Percentiles rank a stretch among this genome's conserved stretches.
Evolutionary conservation across 2,113 vertebrate species (phyloP).

Genomic region (Puma concolor): DNA sequence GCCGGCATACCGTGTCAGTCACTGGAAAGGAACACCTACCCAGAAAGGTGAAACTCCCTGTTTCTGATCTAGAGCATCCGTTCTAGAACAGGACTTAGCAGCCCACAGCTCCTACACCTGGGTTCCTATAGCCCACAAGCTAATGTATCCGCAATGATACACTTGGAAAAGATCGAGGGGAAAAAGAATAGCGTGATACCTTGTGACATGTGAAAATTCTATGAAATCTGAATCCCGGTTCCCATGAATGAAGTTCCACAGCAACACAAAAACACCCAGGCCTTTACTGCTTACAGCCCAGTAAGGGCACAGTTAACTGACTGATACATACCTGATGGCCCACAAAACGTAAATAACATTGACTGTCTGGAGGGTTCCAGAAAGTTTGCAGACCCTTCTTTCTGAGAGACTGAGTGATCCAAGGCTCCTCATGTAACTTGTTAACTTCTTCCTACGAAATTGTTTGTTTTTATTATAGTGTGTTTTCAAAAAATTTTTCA

Average conservation of each 20-base stretch:
- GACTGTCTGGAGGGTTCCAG: not conserved
- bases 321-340: not conserved
- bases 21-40: not conserved
- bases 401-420: not conserved
- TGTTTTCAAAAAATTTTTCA: not conserved
- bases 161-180: not conserved
- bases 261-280: not conserved
- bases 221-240: not conserved
- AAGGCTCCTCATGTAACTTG: not conserved
- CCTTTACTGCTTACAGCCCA: rapidly evolving
- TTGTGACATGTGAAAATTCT: not conserved
- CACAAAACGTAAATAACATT: rapidly evolving
- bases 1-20: not conserved
- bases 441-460: not conserved
- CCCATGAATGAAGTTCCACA: not conserved
- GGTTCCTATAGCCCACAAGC: not conserved
- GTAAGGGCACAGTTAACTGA: rapidly evolving
- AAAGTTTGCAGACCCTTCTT: not conserved
- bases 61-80: too few species aligned
- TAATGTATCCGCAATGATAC: not conserved
- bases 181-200: not conserved
- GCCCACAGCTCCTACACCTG: rapidly evolving
- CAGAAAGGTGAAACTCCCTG: not conserved
- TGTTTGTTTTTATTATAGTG: not conserved
- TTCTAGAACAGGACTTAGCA: not conserved